These are phyloP conservation scores for Clarias macrocephalus DNA, from an alignment of 2,113 vertebrate genomes.

Conservation along the genomic window DNA sequence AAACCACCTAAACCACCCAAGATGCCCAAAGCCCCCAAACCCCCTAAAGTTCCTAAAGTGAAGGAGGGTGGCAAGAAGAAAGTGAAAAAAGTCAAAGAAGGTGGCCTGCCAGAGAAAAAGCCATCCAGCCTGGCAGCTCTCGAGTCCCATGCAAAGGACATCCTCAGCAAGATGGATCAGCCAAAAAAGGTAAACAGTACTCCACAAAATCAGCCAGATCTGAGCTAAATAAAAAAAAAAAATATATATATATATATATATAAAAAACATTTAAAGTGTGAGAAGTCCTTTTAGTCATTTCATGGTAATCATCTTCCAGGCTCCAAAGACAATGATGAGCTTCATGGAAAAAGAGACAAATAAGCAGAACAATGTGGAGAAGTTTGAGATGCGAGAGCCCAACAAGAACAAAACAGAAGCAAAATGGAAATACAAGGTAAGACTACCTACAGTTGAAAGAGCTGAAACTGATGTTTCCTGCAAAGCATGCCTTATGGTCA, in stretches of 20 bases:
- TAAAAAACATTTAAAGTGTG: not conserved
- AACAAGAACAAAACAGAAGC: constrained; percentile 96
- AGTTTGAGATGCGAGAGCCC: constrained; percentile 92
- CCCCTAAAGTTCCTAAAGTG: constrained; percentile 81
- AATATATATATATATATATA: no score
- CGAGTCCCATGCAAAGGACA: constrained; percentile 93
- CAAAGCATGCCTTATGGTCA: constrained; percentile 44
- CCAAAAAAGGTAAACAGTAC: constrained; percentile 89
- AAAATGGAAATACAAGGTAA: constrained; percentile 99
- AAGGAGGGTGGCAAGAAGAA: constrained; percentile 94
- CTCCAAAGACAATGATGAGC: constrained; percentile 84
- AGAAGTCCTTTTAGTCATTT: not conserved
- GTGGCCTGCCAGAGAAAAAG: constrained; percentile 73
- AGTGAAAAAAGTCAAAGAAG: constrained; percentile 84
- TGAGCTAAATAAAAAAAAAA: not conserved
- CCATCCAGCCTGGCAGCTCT: constrained; percentile 88
- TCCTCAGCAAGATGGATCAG: constrained; percentile 91
- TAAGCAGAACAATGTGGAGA: constrained; percentile 87
- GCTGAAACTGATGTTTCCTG: constrained; percentile 3
- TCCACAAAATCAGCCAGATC: not conserved
- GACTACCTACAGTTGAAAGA: not conserved
- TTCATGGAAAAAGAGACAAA: constrained; percentile 82
- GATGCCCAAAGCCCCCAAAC: constrained; percentile 80
- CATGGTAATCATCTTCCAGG: constrained; percentile 66
- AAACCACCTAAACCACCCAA: constrained; percentile 79